Percentiles rank a stretch among this genome's conserved stretches.
phyloP scores from a whole-genome alignment of 2,797 vertebrate genomes.

The Eulemur coronatus region DNA sequence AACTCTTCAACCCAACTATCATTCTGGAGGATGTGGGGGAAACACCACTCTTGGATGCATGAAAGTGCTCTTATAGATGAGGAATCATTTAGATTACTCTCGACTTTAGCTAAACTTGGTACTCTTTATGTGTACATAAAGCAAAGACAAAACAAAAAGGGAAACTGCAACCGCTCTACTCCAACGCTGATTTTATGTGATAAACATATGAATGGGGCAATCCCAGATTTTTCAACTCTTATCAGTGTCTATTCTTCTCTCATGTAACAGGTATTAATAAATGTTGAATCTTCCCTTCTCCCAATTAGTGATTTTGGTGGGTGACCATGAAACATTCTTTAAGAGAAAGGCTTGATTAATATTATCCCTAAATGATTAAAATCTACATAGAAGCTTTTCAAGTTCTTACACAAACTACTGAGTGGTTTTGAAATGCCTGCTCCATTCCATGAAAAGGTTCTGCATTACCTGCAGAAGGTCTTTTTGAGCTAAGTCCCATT shows the following conservation, averaged over 20 bases:
- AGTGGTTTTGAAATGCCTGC: neutral
- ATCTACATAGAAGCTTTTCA: neutral
- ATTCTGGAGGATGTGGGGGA: neutral
- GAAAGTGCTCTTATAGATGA: neutral
- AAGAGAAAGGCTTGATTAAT: neutral
- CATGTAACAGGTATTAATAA: neutral
- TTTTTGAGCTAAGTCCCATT: slow-evolving; percentile 97
- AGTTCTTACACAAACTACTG: neutral
- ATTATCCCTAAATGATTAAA: neutral
- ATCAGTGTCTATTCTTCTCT: neutral
- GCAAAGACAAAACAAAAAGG: neutral
- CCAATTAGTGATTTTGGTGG: neutral
- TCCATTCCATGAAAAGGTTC: neutral
- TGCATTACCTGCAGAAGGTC: slow-evolving; percentile 94
- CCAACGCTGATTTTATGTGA: neutral
- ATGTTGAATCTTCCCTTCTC: neutral
- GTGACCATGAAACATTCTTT: neutral
- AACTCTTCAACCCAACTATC: neutral
- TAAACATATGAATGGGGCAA: neutral
- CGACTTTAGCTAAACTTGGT: neutral
- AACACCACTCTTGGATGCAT: neutral
- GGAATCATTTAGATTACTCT: neutral
- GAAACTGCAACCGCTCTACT: neutral
- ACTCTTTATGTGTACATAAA: neutral
- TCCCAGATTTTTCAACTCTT: neutral